These are phyloP conservation scores for Marcusenius ussheri DNA, from an alignment of 2,113 vertebrate species.

Conservation along the genomic window DNA sequence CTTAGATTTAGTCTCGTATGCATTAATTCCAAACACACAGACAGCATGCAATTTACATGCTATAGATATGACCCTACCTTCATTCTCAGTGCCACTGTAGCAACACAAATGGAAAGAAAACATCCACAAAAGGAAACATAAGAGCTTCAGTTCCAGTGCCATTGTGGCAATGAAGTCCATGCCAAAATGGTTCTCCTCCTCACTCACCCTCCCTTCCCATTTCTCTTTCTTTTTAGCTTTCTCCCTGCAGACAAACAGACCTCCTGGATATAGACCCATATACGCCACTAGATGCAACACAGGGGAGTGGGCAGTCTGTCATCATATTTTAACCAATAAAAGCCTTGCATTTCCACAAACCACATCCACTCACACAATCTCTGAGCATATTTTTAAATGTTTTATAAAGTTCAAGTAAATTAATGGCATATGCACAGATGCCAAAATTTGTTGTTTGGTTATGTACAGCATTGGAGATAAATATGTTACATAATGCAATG, in stretches of 20 bases:
- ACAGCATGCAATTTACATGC: neutral
- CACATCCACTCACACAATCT: constrained; percentile 7
- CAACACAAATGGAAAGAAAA: constrained; percentile 54
- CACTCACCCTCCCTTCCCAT: constrained; percentile 30
- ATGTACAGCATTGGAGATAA: neutral
- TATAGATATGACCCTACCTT: constrained; percentile 48
- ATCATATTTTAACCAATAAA: constrained; percentile 19
- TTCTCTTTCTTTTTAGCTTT: constrained; percentile 9
- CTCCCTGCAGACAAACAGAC: constrained; percentile 25
- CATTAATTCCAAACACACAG: neutral
- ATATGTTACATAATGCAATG: neutral
- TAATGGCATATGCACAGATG: neutral
- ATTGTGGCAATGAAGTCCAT: constrained; percentile 56
- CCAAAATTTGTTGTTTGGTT: neutral
- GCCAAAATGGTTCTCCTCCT: constrained; percentile 22
- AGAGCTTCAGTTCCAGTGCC: constrained; percentile 61
- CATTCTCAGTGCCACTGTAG: constrained; percentile 50
- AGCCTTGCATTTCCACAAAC: constrained; percentile 22
- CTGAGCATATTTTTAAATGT: neutral
- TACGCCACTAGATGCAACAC: constrained; percentile 11
- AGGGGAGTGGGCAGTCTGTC: constrained; percentile 27
- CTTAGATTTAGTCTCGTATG: neutral
- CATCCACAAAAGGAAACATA: constrained; percentile 62
- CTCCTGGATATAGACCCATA: constrained; percentile 22
- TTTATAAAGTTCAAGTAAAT: neutral